Base-by-base conservation (phyloP, 2,888 invertebrate genomes). In the Malthinus flaveolus region DNA sequence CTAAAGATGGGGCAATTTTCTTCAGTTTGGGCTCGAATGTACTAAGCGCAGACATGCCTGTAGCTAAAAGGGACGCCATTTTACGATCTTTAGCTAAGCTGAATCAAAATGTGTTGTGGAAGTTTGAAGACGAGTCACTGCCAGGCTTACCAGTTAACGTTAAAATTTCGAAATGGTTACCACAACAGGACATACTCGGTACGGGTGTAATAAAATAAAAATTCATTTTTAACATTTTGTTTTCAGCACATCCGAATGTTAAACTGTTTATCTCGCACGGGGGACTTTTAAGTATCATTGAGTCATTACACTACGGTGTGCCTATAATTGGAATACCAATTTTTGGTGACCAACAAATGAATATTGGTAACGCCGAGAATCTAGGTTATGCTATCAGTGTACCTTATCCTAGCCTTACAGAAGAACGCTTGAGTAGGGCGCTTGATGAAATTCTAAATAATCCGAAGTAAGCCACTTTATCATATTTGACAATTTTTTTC, bases 371-470 rank as follows among this genome's bases (percentile, higher is more conserved):
- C n/a, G 51, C 57, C 3, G 56, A 42, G 39, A 11, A n/a, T 1
- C n/a, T 32, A 8, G 82, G 81, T 7, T 78, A 75, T 45, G 79
- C 76, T 1, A 57, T 76, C 6, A 69, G 68, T 4, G 53, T 81
- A 6, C 69, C 68, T 10, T 78, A 77, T 56, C 72, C 77, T 12
- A 69, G 72, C 7, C 62, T 82, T 8, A 75, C 73, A n/a, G 78
- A 78, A 54, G 77, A 78, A 55, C 70, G 70, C 8, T 58, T 82
- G 9, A 66, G 73, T 0, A 61, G 71, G 33, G 75, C 75, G 12
- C 73, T 82, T 31, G 62, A 75, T 1, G 70, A 75, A 48, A 66
- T 80, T 3, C 66, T 80, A 1, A 65, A 66, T 1, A 76, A 82
- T 56, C 60, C 65, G 2, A 74, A 66, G 52, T 74, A 70, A 54